These are phyloP conservation scores for Cecropterus lyciades DNA, from an alignment of 1,140 invertebrate species.

Conservation along the genomic window DNA sequence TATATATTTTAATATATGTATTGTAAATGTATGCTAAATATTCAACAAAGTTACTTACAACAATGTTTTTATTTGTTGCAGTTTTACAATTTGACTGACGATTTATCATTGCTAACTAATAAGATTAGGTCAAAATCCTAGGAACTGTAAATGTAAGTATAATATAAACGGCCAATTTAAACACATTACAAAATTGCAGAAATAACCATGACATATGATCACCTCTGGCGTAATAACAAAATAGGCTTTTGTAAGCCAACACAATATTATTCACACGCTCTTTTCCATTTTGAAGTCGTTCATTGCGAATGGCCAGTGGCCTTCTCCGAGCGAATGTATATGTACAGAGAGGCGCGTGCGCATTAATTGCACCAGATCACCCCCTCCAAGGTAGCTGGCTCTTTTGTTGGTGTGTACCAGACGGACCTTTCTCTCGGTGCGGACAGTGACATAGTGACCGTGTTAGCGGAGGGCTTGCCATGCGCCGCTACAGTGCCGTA, in stretches of 20 bases:
- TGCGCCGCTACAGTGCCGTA: conserved; percentile 57
- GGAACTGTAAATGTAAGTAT: no score
- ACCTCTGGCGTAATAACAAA: neutral
- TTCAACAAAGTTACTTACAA: no score
- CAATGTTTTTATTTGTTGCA: no score
- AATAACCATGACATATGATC: no score
- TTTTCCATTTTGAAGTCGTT: conserved; percentile 7
- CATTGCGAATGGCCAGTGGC: conserved; percentile 45
- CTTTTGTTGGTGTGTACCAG: conserved; percentile 47
- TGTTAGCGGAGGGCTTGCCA: conserved; percentile 69
- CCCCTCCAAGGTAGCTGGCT: conserved; percentile 56
- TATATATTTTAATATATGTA: no score
- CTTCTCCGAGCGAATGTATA: conserved; percentile 54
- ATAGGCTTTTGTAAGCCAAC: neutral
- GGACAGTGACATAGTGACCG: conserved; percentile 78
- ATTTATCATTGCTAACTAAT: no score
- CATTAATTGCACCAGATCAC: conserved; percentile 58
- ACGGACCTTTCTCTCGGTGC: conserved; percentile 72
- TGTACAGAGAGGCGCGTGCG: conserved; percentile 40
- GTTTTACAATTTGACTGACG: no score
- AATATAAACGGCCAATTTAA: no score
- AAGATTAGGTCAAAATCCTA: no score
- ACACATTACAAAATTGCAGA: no score
- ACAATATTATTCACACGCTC: conserved; percentile 8
- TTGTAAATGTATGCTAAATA: no score